Conservation (phyloP, 2,797 vertebrate species). For the Eupleurogrammus muticus region DNA sequence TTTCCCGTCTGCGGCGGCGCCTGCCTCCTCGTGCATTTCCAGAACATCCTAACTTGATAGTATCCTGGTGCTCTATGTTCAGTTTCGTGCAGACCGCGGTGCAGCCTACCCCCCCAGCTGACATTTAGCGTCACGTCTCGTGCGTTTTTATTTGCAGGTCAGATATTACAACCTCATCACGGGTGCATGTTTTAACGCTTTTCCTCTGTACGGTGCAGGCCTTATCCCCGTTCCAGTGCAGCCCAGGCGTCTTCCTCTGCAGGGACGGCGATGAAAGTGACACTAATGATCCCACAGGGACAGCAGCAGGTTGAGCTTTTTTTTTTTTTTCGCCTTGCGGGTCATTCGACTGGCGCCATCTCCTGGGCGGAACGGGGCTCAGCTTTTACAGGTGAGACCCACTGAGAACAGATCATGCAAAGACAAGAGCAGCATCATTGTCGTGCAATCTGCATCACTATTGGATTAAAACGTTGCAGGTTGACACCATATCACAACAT, state of each 20-base stretch:
- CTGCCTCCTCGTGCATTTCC: slow-evolving; percentile 73
- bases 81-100: neutral
- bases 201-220: neutral
- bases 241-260: neutral
- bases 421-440: neutral
- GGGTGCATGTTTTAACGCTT: neutral
- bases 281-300: slow-evolving; percentile 9
- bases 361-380: slow-evolving; percentile 66
- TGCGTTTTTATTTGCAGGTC: neutral
- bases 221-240: neutral
- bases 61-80: slow-evolving; percentile 25
- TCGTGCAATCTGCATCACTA: neutral
- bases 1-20: slow-evolving; percentile 36
- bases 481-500: neutral
- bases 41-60: slow-evolving; percentile 77
- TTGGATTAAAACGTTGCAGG: neutral
- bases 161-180: neutral
- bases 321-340: slow-evolving; percentile 17
- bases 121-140: neutral
- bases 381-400: slow-evolving; percentile 19
- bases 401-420: neutral
- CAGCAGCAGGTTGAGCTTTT: slow-evolving; percentile 13
- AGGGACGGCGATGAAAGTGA: slow-evolving; percentile 36
- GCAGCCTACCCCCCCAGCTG: neutral
- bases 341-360: slow-evolving; percentile 83